phyloP scores from a whole-genome alignment of 2,888 invertebrate genomes.

The Pseudoips prasinana region DNA sequence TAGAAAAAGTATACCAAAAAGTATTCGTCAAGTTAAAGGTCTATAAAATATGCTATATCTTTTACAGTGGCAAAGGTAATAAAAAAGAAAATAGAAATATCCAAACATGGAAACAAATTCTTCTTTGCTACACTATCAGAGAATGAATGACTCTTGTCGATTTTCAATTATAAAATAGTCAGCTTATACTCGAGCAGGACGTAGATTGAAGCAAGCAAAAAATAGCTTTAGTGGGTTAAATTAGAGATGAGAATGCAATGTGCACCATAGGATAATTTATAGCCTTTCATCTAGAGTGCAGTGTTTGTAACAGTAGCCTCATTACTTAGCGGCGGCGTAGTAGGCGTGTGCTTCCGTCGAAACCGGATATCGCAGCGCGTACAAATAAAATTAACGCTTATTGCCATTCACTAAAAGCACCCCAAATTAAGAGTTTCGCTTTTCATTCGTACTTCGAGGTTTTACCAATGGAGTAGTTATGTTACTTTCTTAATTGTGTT shows the following conservation, averaged over 20 bases:
- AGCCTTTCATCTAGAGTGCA: conserved; percentile 47
- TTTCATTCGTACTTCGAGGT: conserved; percentile 34
- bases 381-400: conserved; percentile 77
- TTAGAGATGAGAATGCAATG: conserved; percentile 38
- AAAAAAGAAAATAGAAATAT: too few species aligned
- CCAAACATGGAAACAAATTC: too few species aligned
- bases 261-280: conserved; percentile 34
- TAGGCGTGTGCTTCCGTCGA: conserved; percentile 73
- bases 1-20: too few species aligned
- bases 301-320: conserved; percentile 66
- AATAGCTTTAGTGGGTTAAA: conserved; percentile 18
- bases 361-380: conserved; percentile 67
- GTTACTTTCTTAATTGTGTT: conserved; percentile 32
- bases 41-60: too few species aligned
- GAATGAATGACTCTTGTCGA: conserved; percentile 30
- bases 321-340: conserved; percentile 71
- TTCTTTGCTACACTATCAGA: conserved; percentile 10
- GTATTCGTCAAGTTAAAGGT: too few species aligned
- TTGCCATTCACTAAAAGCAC: conserved; percentile 53
- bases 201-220: conserved; percentile 1
- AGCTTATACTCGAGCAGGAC: conserved; percentile 14
- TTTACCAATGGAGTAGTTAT: conserved; percentile 28
- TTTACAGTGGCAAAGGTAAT: too few species aligned
- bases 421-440: conserved; percentile 44
- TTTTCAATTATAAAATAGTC: conserved; percentile 34